Evolutionary conservation across 2,888 invertebrate species (phyloP), one percentile per base, ranked within the genome.

Genomic region (Drosophila heteroneura): DNA sequence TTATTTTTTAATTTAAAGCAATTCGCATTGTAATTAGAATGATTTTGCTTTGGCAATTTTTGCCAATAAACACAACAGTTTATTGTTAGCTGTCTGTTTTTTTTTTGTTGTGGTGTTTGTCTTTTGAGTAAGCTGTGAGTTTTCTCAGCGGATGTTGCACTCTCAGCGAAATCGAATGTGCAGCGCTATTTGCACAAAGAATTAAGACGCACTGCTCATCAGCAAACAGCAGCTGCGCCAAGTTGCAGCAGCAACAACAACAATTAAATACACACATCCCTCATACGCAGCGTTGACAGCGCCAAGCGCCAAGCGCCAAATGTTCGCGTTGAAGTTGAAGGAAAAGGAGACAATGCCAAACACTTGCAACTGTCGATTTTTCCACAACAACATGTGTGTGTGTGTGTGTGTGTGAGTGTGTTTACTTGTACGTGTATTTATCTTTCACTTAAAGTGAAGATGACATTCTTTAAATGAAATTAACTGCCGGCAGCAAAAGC

Each of bases 371-470:
- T 81, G 76, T 82, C 57, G 81, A 79, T 82, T 72, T 83, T 80
- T 68, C 70, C n/a, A n/a, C 68, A 73, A 5, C 61, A 22, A 37
- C 28, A 44, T 26, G 6, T 12, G 41, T 51, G 51, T 51, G 33
- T 49, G 35, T 64, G 63, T 53, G 39, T 53, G 41, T 64, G 37
- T 39, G 51, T 28, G 47, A 53, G 58, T 70, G 52, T 71, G 26
- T 44, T 30, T 69, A 12, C n/a, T 22, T 44, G 57, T 79, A 54
- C 70, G 63, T 78, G 74, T 86, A 88, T 91, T 92, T 92, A 91
- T 92, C 92, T 92, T 92, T 92, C 92, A 92, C 92, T 92, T 92
- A 89, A 92, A 92, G 91, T 91, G 92, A 92, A 92, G 92, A 92
- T 92, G 92, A 83, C 92, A 92, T 92, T 92, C 92, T 92, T 92